Base-by-base conservation (phyloP, 2,797 vertebrate species). In the Prunella strophiata region DNA sequence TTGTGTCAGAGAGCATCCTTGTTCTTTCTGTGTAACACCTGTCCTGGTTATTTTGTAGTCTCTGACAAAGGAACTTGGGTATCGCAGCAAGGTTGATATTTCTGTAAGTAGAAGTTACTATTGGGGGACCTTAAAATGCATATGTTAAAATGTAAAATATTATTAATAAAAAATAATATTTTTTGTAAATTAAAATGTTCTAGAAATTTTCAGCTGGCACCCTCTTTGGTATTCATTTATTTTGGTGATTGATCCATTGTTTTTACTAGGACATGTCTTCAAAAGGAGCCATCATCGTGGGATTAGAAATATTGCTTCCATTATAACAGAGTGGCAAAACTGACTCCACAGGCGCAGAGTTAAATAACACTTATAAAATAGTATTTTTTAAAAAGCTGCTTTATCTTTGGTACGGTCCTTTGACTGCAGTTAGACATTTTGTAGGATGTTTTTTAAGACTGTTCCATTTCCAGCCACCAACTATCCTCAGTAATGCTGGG, bases 401-500 rank as follows among this genome's bases (percentile, higher is more conserved):
- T 88, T 75, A 9, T 51, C 4, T 81, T 57, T 36, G 25, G n/a
- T 32, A 45, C 16, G 34, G 30, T 32, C 8, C 5, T 13, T 81
- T 50, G 30, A 25, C 61, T 36, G 10, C 38, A 38, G 13, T 18
- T 77, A 13, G 7, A 10, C 4, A 1, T 50, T 74, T 26, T 20
- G 7, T 38, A n/a, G 12, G 5, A 36, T 16, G 3, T 10, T 34
- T 79, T 47, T 59, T 32, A 66, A 93, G 58, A 20, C 7, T 51
- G 2, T 1, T 74, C 7, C 3, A 2, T 85, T 54, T 63, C 13
- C 48, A 78, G 26, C 5, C 5, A 2, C 7, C 11, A 43, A 3
- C 6, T 3, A 22, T 13, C 1, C 0, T 4, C 22, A 29, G 4
- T 7, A 62, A 30, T 51, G 15, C 16, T 59, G 13, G 1, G 8